A percentile compares a stretch with the other conserved stretches of the same genome.
Conservation (phyloP, 2,797 vertebrate genomes). For the Pteropus rufus region DNA sequence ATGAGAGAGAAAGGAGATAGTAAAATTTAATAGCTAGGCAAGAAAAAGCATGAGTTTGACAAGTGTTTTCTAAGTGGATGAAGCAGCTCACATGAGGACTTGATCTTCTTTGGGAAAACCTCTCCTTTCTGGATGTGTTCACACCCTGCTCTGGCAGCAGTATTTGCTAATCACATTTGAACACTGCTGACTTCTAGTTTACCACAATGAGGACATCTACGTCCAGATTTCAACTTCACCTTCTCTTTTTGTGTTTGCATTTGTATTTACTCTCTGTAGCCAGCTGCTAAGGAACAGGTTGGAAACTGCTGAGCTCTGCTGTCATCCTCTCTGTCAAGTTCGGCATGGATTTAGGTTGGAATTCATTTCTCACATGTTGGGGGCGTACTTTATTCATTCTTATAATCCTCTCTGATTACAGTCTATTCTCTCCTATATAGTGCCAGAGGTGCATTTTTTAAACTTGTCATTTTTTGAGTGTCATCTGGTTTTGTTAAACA, state of each 20-base stretch:
- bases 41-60: neutral
- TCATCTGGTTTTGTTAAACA: conserved; percentile 12
- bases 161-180: neutral
- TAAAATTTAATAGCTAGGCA: neutral
- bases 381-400: too few relatives aligned
- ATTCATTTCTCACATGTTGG: neutral
- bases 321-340: neutral
- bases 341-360: neutral
- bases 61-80: neutral
- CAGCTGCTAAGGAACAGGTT: neutral
- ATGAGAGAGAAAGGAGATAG: neutral
- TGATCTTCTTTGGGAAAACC: neutral
- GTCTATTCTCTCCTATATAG: neutral
- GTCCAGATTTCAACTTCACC: neutral
- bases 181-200: neutral
- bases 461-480: conserved; percentile 13
- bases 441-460: neutral
- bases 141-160: neutral
- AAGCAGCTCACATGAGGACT: neutral
- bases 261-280: neutral
- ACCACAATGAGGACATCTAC: neutral
- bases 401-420: neutral
- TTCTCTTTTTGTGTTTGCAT: neutral
- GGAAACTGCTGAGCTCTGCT: neutral
- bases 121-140: neutral